A percentile compares a stretch with the other conserved stretches of the same genome.
Evolutionary conservation across 2,797 vertebrate genomes (phyloP).

Genomic region (Lepilemur ruficaudatus): DNA sequence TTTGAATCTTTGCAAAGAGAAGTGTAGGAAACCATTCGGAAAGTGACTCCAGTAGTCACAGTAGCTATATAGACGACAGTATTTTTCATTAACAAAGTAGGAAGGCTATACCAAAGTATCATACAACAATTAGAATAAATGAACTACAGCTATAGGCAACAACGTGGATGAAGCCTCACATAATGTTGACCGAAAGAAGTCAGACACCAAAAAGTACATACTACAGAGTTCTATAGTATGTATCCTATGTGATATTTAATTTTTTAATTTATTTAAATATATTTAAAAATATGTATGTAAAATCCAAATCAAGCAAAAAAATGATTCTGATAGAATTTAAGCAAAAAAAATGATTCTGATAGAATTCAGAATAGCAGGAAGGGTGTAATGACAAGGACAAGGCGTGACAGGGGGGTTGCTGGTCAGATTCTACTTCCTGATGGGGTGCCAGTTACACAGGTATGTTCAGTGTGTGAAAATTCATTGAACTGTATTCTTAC

Average conservation of each 20-base stretch:
- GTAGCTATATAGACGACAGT: not conserved
- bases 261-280: not conserved
- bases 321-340: not conserved
- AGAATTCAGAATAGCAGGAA: not conserved
- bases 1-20: not conserved
- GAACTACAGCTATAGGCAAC: not conserved
- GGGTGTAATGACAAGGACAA: not conserved
- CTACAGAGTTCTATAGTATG: too few species aligned
- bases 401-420: not conserved
- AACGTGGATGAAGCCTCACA: not conserved
- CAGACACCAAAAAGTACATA: not conserved
- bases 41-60: not conserved
- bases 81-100: not conserved
- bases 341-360: not conserved
- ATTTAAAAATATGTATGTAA: not conserved
- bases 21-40: not conserved
- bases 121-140: not conserved
- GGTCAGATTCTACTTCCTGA: not conserved
- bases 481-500: not conserved
- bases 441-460: not conserved
- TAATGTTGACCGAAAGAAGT: not conserved
- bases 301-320: constrained; percentile 11
- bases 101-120: not conserved
- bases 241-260: not conserved
- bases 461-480: not conserved